phyloP scores from a whole-genome alignment of 2,797 vertebrate genomes.

The Malurus leucopterus region DNA sequence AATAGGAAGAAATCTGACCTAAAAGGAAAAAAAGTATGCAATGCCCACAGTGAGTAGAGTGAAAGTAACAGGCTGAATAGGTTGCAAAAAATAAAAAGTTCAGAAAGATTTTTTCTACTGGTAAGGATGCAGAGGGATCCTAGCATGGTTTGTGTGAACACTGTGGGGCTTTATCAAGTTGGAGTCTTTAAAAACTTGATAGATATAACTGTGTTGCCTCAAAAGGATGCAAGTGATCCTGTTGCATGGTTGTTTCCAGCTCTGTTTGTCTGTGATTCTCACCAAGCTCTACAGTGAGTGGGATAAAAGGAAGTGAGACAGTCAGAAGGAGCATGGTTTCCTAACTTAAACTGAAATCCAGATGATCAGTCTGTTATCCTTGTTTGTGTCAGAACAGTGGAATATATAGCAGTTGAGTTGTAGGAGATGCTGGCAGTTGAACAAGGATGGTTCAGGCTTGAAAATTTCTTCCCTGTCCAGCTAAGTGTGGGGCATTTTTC shows the following conservation, averaged over 20 bases:
- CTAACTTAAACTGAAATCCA: neutral
- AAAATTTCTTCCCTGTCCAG: neutral
- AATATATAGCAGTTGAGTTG: neutral
- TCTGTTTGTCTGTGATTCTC: neutral
- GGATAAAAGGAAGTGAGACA: constrained; percentile 11
- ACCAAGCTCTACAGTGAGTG: neutral
- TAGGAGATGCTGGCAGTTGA: neutral
- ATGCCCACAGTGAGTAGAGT: neutral
- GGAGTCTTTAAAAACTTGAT: neutral
- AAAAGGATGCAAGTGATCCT: neutral
- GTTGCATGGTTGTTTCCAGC: neutral
- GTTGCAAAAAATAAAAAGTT: neutral
- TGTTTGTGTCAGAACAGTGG: neutral
- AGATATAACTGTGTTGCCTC: neutral
- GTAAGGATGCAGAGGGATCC: neutral
- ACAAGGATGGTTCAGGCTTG: neutral
- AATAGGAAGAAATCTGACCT: neutral
- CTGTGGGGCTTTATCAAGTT: neutral
- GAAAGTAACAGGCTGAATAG: neutral
- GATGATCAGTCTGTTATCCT: neutral
- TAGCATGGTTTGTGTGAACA: neutral
- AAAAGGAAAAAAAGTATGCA: neutral
- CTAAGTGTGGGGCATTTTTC: neutral
- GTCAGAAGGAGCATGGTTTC: neutral
- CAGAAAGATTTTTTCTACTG: neutral